phyloP scores from a whole-genome alignment of 2,888 invertebrate species.

The Chloroclysta siterata region DNA sequence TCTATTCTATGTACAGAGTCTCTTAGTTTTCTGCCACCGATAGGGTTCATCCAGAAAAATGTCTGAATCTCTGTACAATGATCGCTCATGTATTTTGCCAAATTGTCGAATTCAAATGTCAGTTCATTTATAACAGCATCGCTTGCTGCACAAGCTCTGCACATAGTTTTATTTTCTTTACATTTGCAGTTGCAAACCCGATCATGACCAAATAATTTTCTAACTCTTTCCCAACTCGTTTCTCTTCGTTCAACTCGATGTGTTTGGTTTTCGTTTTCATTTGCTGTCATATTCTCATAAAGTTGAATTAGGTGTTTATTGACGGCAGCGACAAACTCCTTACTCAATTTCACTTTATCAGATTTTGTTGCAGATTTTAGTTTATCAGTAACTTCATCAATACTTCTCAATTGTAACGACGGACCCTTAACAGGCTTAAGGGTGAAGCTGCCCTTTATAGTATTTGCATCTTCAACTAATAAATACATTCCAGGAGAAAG shows the following conservation, averaged over 20 bases:
- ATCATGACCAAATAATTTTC: conserved; percentile 61
- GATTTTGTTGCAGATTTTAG: conserved; percentile 16
- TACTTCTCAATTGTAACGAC: conserved; percentile 3
- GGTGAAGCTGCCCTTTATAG: conserved; percentile 40
- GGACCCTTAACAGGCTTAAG: conserved; percentile 53
- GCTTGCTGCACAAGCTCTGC: conserved; percentile 67
- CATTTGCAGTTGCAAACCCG: conserved; percentile 67
- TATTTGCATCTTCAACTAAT: conserved; percentile 54
- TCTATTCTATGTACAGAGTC: conserved; percentile 66
- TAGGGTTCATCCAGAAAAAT: conserved; percentile 71
- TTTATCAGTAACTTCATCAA: conserved; percentile 30
- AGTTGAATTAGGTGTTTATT: conserved; percentile 57
- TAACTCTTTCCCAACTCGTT: conserved; percentile 53
- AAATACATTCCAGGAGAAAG: conserved; percentile 63
- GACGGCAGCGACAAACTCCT: conserved; percentile 60
- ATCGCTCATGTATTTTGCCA: conserved; percentile 65
- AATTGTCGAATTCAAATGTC: conserved; percentile 67
- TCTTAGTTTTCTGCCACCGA: conserved; percentile 64
- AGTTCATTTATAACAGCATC: conserved; percentile 70
- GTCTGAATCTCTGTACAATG: conserved; percentile 76
- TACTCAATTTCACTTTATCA: conserved; percentile 54
- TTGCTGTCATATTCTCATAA: conserved; percentile 37
- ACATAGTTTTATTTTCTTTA: conserved; percentile 63
- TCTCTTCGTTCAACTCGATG: conserved; percentile 27
- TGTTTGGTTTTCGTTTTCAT: conserved; percentile 7